phyloP scores from a whole-genome alignment of 1,140 invertebrate species.

The Pseudomyrmex pallidus region DNA sequence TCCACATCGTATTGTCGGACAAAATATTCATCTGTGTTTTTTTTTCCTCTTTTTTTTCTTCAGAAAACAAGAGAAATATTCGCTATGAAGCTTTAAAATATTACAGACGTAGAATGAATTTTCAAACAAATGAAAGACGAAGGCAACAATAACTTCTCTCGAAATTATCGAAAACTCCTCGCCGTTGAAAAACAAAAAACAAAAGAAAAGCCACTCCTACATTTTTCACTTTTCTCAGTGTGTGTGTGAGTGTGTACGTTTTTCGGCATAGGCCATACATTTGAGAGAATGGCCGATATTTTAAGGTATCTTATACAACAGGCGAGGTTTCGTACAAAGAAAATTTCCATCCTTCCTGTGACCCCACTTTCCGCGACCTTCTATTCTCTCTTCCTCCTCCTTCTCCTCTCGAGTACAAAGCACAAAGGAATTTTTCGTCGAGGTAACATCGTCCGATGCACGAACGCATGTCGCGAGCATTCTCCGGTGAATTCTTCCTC shows the following conservation, averaged over 20 bases:
- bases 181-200: constrained; percentile 9
- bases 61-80: no score
- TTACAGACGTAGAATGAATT: no score
- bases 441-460: constrained; percentile 9
- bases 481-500: constrained; percentile 39
- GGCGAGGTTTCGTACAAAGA: constrained; percentile 34
- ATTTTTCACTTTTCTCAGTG: not conserved
- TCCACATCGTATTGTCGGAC: not conserved
- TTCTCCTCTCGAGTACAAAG: not conserved
- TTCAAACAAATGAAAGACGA: no score
- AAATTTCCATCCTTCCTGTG: constrained; percentile 36
- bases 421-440: constrained; percentile 50
- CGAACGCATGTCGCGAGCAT: constrained; percentile 47
- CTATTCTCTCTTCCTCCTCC: no score
- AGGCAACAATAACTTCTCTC: not conserved
- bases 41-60: no score
- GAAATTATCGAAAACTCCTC: not conserved
- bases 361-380: not conserved
- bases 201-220: not conserved
- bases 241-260: no score
- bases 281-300: constrained; percentile 26
- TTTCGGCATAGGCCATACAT: not conserved
- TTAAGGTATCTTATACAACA: constrained; percentile 20
- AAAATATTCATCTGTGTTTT: no score
- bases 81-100: no score